Conservation (phyloP, 2,888 invertebrate species). For the Thera obeliscata region DNA sequence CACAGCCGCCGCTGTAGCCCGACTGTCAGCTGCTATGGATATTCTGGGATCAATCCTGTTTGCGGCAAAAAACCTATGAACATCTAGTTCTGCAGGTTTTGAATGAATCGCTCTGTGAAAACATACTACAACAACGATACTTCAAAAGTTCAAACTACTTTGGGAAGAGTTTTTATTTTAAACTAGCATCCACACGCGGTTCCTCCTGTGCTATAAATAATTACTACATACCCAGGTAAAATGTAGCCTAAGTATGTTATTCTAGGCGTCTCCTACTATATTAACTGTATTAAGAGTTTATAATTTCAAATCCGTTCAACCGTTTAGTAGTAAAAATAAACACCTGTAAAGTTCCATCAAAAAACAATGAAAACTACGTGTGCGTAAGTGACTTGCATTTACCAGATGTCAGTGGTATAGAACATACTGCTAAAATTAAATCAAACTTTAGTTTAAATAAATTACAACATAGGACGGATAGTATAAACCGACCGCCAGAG, state of each 20-base stretch:
- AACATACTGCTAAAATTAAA: slow-evolving; percentile 76
- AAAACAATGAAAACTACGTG: slow-evolving; percentile 69
- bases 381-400: slow-evolving; percentile 71
- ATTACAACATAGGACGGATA: slow-evolving; percentile 73
- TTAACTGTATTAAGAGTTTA: no score
- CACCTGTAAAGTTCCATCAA: slow-evolving; percentile 55
- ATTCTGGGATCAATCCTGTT: slow-evolving; percentile 26
- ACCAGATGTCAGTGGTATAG: slow-evolving; percentile 65
- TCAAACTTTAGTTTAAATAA: slow-evolving; percentile 75
- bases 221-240: no score
- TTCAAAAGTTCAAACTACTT: no score
- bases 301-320: no score
- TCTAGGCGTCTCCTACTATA: no score
- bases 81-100: slow-evolving; percentile 7
- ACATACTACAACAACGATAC: no score
- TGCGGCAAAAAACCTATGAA: slow-evolving; percentile 3
- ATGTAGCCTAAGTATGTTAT: no score
- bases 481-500: slow-evolving; percentile 74
- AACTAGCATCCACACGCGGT: no score
- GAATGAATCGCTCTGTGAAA: background rate
- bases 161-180: no score
- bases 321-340: slow-evolving; percentile 63
- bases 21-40: slow-evolving; percentile 54
- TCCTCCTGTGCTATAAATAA: no score
- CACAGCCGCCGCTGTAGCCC: slow-evolving; percentile 31